A percentile compares a stretch with the other conserved stretches of the same genome.
phyloP scores from a whole-genome alignment of 2,113 vertebrate species.

The Orycteropus afer region DNA sequence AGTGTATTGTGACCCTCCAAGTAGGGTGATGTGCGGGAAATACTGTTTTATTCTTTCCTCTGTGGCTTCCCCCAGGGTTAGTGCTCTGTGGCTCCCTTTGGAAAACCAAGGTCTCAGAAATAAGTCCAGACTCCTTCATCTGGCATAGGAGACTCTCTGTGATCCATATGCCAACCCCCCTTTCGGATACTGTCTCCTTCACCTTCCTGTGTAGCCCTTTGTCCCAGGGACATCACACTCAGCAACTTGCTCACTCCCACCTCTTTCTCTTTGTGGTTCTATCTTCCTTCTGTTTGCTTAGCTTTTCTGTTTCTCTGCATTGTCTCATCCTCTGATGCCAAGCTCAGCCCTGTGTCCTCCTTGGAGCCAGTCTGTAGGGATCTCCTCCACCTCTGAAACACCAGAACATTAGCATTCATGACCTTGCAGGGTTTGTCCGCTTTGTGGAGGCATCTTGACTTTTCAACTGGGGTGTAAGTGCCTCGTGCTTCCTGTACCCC shows the following conservation, averaged over 20 bases:
- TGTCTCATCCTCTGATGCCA: neutral
- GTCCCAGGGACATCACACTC: neutral
- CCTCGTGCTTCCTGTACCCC: neutral
- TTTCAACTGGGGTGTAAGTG: neutral
- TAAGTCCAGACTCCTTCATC: neutral
- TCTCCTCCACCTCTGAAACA: neutral
- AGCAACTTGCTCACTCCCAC: neutral
- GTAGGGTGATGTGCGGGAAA: too few species aligned
- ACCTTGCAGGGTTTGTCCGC: neutral
- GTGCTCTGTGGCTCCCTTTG: neutral
- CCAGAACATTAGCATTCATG: too few species aligned
- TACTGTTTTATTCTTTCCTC: neutral
- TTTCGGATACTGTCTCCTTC: too few species aligned
- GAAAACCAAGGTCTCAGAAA: neutral
- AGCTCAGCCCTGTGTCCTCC: neutral
- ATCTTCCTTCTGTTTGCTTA: neutral
- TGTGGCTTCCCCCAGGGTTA: neutral
- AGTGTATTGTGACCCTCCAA: neutral
- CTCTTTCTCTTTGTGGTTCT: neutral
- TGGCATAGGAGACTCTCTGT: neutral
- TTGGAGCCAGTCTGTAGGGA: neutral
- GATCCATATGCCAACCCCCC: too few species aligned
- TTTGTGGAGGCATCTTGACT: neutral
- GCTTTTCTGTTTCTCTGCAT: neutral
- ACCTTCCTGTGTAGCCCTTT: accelerated